Base-by-base conservation (phyloP, 2,888 invertebrate species). In the Aleiodes leptofemur region DNA sequence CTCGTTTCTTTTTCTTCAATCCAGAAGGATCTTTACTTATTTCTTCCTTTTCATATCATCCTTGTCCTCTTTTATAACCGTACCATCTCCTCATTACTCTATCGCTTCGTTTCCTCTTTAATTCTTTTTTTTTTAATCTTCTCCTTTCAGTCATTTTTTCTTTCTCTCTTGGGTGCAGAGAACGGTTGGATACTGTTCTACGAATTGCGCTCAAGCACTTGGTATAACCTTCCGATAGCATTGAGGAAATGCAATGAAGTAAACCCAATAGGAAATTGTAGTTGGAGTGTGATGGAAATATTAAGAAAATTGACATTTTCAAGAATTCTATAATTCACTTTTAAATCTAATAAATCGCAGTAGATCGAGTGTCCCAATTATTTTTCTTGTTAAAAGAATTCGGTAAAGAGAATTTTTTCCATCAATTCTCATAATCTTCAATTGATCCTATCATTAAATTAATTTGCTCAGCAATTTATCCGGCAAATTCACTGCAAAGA, bases 21-120 rank as follows among this genome's bases (percentile, higher is more conserved):
- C 56, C 11, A 56, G 14, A 29, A 56, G 29, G 56, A 16, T 56
- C 56, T 11, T 16, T 16, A 56, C 56, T 56, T 29, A 56, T 56
- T 56, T 29, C 56, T 23, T 56, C 29, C 56, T 29, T 23, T 56
- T 29, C 56, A 56, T 56, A 56, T 56, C 56, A 56, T 56, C 29
- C 23, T 4, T 56, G 11, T 56, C 56, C 23, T 11, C 56, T 56
- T 29, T 56, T 29, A 23, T 56, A 11, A 16, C 16, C 29, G 16
- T 29, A 16, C 29, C 56, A 56, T 23, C 56, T 16, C 9, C 56
- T 56, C 56, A 56, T 56, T 56, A 56, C 56, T 56, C 29, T 43
- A 9, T 43, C 43, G 23, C 56, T 56, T 56, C 14, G 14, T 56
- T 56, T 55, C 16, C 55, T n/a, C 34, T 34, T 34, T 34, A 34